These are phyloP conservation scores for Eupithecia insigniata DNA, from an alignment of 2,888 invertebrate genomes.

Conservation along the genomic window DNA sequence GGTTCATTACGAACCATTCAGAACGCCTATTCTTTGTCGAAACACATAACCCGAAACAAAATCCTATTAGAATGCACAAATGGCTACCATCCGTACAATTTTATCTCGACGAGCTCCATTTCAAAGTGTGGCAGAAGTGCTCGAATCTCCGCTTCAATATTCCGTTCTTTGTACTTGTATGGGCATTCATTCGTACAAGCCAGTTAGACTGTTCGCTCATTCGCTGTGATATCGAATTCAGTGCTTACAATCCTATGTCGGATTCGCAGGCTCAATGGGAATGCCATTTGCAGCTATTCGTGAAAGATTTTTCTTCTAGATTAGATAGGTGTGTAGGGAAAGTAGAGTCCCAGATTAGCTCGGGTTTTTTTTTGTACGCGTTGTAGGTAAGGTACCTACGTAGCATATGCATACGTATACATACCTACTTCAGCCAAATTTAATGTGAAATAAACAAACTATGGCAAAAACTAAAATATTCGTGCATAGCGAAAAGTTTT, in stretches of 20 bases:
- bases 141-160: slow-evolving; percentile 51
- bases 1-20: not conserved
- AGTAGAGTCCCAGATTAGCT: not conserved
- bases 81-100: slow-evolving; percentile 10
- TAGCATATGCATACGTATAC: too few relatives aligned
- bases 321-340: not conserved
- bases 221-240: slow-evolving; percentile 67
- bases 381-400: too few relatives aligned
- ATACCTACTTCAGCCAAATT: too few relatives aligned
- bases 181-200: slow-evolving; percentile 62
- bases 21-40: not conserved
- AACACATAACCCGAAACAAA: not conserved
- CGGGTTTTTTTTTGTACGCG: too few relatives aligned
- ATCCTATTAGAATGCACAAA: slow-evolving; percentile 11
- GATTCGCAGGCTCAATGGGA: slow-evolving; percentile 65
- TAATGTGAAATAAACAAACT: too few relatives aligned
- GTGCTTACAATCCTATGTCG: slow-evolving; percentile 66
- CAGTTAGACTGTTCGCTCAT: slow-evolving; percentile 64
- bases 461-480: too few relatives aligned
- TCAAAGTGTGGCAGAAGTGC: slow-evolving; percentile 26
- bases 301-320: slow-evolving; percentile 19
- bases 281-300: slow-evolving; percentile 60
- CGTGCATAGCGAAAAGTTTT: too few relatives aligned
- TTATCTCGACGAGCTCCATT: slow-evolving; percentile 21
- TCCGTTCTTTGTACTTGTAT: slow-evolving; percentile 63